Percentiles rank a stretch among this genome's conserved stretches.
Conservation (phyloP, 2,797 vertebrate genomes). For the Hemitrygon akajei region DNA sequence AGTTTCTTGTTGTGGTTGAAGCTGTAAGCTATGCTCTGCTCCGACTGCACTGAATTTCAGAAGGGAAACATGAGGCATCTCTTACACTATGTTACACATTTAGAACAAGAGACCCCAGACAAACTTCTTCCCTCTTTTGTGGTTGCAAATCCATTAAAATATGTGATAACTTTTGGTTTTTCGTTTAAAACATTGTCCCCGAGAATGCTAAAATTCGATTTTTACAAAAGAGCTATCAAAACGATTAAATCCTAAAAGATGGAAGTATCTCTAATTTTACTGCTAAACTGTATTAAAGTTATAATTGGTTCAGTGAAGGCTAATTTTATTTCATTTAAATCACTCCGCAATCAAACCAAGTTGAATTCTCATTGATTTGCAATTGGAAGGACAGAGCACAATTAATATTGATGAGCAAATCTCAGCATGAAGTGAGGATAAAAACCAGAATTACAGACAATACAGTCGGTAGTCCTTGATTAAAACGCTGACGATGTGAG, state of each 20-base stretch:
- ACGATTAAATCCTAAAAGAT: neutral
- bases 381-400: neutral
- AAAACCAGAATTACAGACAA: slow-evolving; percentile 27
- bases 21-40: too few relatives aligned
- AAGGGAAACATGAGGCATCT: too few relatives aligned
- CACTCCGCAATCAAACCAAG: neutral
- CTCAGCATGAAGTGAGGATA: slow-evolving; percentile 22
- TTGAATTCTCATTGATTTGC: neutral
- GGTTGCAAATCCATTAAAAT: neutral
- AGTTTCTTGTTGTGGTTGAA: too few relatives aligned
- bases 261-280: neutral
- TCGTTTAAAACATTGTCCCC: neutral
- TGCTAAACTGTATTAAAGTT: neutral
- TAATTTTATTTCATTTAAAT: slow-evolving; percentile 16
- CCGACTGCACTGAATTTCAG: too few relatives aligned
- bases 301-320: neutral
- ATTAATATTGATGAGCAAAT: slow-evolving; percentile 32
- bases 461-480: slow-evolving; percentile 19
- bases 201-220: neutral
- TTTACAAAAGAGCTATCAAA: neutral
- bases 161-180: neutral
- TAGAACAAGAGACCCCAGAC: too few relatives aligned
- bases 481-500: slow-evolving; percentile 4
- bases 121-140: neutral
- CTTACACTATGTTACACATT: too few relatives aligned